phyloP scores from a whole-genome alignment of 2,797 vertebrate species.

The Dipus sagitta region DNA sequence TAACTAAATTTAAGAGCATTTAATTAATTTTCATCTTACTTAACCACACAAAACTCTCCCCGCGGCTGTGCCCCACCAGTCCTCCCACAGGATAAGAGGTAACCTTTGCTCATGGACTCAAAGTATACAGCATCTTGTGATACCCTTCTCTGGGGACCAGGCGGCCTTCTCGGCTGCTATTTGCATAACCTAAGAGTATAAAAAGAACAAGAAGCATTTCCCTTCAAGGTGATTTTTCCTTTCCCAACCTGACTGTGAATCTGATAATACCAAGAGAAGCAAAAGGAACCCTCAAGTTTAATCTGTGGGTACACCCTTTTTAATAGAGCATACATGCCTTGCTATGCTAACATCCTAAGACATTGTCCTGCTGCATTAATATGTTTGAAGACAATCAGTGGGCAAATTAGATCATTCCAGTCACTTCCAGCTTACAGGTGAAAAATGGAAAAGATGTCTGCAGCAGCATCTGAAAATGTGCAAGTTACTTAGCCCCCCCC shows the following conservation, averaged over 20 bases:
- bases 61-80: background rate
- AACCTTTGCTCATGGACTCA: slow-evolving; percentile 59
- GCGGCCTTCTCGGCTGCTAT: slow-evolving; percentile 37
- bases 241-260: slow-evolving; percentile 61
- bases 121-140: slow-evolving; percentile 53
- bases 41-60: slow-evolving; percentile 14
- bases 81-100: background rate
- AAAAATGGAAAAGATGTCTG: slow-evolving; percentile 31
- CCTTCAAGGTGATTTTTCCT: slow-evolving; percentile 64
- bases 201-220: slow-evolving; percentile 54
- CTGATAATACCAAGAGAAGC: background rate
- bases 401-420: background rate
- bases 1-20: slow-evolving; percentile 35
- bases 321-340: background rate
- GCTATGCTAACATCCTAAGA: background rate
- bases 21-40: slow-evolving; percentile 38
- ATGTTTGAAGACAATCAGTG: slow-evolving; percentile 26
- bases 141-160: slow-evolving; percentile 10
- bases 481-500: background rate
- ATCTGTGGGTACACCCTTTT: background rate
- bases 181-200: slow-evolving; percentile 68
- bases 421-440: slow-evolving; percentile 8
- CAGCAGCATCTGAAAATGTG: slow-evolving; percentile 31
- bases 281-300: background rate
- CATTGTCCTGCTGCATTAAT: background rate